phyloP scores from a whole-genome alignment of 2,113 vertebrate genomes.

The Ramphastos sulfuratus region DNA sequence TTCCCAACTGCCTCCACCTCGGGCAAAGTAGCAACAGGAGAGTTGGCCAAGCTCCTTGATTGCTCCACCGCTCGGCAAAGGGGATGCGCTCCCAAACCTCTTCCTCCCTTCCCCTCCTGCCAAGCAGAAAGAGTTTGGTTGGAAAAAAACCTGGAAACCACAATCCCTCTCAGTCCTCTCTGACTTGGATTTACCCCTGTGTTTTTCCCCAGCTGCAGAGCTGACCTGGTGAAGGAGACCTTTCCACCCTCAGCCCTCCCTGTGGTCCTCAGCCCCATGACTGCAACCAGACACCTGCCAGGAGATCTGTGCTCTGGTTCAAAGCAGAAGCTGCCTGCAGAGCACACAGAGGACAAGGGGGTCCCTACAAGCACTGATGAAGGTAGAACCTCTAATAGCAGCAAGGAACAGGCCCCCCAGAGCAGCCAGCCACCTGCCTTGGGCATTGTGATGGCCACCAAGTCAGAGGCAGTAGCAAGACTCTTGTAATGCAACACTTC shows the following conservation, averaged over 20 bases:
- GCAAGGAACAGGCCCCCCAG: not conserved
- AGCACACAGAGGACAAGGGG: too few relatives aligned
- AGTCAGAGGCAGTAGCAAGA: not conserved
- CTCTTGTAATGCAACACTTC: not conserved
- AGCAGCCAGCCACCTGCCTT: not conserved
- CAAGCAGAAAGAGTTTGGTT: not conserved
- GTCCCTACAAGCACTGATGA: not conserved
- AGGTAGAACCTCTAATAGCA: not conserved
- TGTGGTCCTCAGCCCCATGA: not conserved
- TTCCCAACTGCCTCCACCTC: not conserved
- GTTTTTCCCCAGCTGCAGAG: not conserved
- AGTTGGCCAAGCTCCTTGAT: not conserved
- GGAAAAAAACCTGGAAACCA: not conserved
- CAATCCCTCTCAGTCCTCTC: not conserved
- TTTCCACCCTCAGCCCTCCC: not conserved
- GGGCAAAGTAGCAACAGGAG: not conserved
- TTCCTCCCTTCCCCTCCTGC: not conserved
- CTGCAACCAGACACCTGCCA: not conserved
- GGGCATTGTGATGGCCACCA: not conserved
- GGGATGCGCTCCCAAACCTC: not conserved
- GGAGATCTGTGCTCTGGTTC: not conserved
- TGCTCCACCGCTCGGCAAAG: not conserved
- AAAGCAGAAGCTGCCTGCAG: too few relatives aligned
- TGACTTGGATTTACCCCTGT: not conserved
- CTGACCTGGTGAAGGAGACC: not conserved